Evolutionary conservation across 2,113 vertebrate species (phyloP), one percentile per base, ranked within the genome.

Genomic region (Salvelinus fontinalis): DNA sequence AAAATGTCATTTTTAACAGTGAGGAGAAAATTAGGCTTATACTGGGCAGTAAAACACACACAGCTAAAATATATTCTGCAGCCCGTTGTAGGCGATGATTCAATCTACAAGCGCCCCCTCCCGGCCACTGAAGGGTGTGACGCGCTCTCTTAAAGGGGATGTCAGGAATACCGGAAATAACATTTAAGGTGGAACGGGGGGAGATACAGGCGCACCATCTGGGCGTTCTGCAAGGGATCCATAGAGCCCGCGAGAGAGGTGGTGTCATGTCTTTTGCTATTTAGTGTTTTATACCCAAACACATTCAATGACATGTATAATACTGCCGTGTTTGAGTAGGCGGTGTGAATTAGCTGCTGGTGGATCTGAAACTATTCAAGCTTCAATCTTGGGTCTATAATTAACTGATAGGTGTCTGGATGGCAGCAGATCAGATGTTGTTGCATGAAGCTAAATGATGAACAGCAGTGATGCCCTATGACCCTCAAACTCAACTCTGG

Each of bases 71-170:
- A 7, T 44, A 44, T 22, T 11, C 39, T 44, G 1, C 39, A 3
- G 39, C 39, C 39, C 9, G 9, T 12, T 44, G 59, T n/a, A 62
- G 3, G 22, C 8, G 9, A 78, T 85, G 60, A 0, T 0, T 62
- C 75, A 81, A 88, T 92, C 89, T 88, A 62, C 29, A 44, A 71
- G 84, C 86, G 86, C 74, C 81, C 49, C 80, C 88, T 81, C 75
- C 14, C 0, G 88, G 27, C 2, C 64, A 1, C 31, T 0, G 0
- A 0, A 2, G 16, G 29, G 0, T 3, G 3, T 0, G n/a, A 1
- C 0, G 5, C 3, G 7, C 14, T 22, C 78, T 89, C 91, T 91
- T 92, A 92, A 92, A 92, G 91, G 91, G 91, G 89, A 91, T 73
- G 91, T 90, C 74, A 18, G 13, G 4, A 9, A 85, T 85, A 62